A percentile compares a stretch with the other conserved stretches of the same genome.
Conservation (phyloP, 2,888 invertebrate genomes). For the Oscheius onirici region DNA sequence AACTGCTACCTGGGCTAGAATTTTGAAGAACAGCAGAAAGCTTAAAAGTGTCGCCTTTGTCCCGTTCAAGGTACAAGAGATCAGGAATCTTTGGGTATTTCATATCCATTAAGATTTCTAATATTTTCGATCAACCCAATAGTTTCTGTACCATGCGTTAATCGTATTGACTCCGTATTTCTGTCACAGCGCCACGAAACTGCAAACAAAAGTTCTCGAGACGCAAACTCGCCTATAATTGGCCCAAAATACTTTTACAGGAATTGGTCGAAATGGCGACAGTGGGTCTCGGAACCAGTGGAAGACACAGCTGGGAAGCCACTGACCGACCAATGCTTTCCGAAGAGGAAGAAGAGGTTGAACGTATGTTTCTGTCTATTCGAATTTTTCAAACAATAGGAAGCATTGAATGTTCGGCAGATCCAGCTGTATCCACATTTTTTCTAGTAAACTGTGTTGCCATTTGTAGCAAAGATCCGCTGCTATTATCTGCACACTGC, state of each 20-base stretch:
- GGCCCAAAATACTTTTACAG: neutral
- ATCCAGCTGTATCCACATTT: neutral
- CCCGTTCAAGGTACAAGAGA: too few species aligned
- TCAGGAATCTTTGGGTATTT: too few species aligned
- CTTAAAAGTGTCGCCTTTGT: too few species aligned
- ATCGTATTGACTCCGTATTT: neutral
- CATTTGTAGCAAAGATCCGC: neutral
- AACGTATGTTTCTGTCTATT: neutral
- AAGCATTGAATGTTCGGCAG: neutral
- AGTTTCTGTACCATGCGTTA: neutral
- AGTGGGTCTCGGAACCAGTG: neutral
- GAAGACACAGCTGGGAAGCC: neutral
- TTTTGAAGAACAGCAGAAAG: too few species aligned
- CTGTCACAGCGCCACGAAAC: neutral
- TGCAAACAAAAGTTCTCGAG: constrained; percentile 9
- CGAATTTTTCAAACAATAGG: neutral
- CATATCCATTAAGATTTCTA: too few species aligned
- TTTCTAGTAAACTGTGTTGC: neutral
- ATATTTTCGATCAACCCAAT: too few species aligned
- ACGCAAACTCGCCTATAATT: neutral
- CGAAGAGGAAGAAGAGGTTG: neutral
- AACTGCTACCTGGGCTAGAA: too few species aligned
- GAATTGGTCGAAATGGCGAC: constrained; percentile 4
- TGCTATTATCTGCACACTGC: neutral
- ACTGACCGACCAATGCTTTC: constrained; percentile 1